Conservation (phyloP, 2,888 invertebrate genomes). For the Sinodicranocentrus sp. region DNA sequence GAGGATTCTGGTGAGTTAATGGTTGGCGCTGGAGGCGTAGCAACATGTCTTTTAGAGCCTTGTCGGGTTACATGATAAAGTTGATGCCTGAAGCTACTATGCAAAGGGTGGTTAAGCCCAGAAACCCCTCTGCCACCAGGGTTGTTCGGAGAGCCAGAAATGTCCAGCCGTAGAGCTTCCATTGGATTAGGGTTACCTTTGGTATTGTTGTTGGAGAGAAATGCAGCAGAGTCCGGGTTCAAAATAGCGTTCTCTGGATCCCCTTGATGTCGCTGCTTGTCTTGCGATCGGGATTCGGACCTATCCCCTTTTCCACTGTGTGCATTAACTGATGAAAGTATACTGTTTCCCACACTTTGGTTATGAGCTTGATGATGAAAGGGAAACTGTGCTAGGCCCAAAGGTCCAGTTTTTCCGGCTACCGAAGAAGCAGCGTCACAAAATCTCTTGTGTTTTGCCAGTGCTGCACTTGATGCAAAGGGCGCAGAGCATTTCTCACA, state of each 20-base stretch:
- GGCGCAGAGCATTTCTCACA: conserved; percentile 96
- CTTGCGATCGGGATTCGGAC: conserved; percentile 67
- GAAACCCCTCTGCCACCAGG: conserved; percentile 17
- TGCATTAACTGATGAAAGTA: conserved; percentile 78
- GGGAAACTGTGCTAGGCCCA: conserved; percentile 55
- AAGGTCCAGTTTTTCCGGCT: conserved; percentile 56
- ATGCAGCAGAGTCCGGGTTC: conserved; percentile 41
- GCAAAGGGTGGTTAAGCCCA: conserved; percentile 41
- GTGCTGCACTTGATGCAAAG: conserved; percentile 93
- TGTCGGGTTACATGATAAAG: conserved; percentile 51
- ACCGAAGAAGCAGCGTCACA: conserved; percentile 86
- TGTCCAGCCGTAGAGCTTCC: conserved; percentile 70
- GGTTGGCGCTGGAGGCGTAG: conserved; percentile 47
- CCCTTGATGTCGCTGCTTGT: conserved; percentile 71
- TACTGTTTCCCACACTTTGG: conserved; percentile 77
- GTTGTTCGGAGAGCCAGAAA: conserved; percentile 63
- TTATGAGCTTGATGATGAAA: conserved; percentile 77
- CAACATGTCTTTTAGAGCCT: conserved; percentile 32
- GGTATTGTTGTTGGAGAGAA: conserved; percentile 50
- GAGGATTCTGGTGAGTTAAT: conserved; percentile 72
- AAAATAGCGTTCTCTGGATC: conserved; percentile 65
- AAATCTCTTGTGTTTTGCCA: conserved; percentile 97
- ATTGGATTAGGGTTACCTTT: conserved; percentile 67
- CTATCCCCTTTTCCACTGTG: conserved; percentile 72
- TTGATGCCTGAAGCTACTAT: conserved; percentile 51